Evolutionary conservation across 2,113 vertebrate genomes (phyloP).

Genomic region (Mesembrinibis cayennensis): DNA sequence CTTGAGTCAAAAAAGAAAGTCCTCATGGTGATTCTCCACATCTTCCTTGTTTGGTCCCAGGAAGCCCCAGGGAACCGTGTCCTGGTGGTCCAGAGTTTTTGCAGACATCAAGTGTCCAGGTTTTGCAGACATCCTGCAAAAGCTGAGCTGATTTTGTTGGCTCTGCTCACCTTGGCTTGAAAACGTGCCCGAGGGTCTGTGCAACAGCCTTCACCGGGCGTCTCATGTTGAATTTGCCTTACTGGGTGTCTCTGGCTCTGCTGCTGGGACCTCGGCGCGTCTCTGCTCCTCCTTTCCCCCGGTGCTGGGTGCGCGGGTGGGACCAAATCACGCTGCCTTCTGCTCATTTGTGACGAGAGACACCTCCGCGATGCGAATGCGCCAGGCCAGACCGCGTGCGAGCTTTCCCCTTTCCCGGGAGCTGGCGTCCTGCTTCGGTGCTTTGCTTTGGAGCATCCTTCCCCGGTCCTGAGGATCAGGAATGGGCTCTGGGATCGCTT

Average conservation of each 20-base stretch:
- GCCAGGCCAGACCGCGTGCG: rapidly evolving
- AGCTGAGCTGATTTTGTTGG: neutral
- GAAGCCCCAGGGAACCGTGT: neutral
- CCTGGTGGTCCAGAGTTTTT: neutral
- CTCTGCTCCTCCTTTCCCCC: neutral
- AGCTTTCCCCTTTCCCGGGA: neutral
- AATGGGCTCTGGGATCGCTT: neutral
- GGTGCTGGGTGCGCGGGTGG: neutral
- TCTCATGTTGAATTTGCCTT: neutral
- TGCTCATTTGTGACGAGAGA: neutral
- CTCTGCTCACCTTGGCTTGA: neutral
- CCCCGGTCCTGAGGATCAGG: too few relatives aligned
- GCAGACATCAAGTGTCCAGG: neutral
- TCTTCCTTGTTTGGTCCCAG: neutral
- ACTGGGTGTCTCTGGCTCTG: neutral
- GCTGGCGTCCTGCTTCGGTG: neutral
- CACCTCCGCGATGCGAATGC: rapidly evolving
- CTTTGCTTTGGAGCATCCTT: neutral
- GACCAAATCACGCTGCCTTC: neutral
- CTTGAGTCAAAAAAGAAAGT: neutral
- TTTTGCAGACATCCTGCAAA: neutral
- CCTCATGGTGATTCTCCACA: rapidly evolving
- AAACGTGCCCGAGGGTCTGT: neutral
- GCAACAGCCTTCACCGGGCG: rapidly evolving
- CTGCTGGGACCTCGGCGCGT: neutral